phyloP scores from a whole-genome alignment of 2,797 vertebrate genomes.

The Limosa lapponica region DNA sequence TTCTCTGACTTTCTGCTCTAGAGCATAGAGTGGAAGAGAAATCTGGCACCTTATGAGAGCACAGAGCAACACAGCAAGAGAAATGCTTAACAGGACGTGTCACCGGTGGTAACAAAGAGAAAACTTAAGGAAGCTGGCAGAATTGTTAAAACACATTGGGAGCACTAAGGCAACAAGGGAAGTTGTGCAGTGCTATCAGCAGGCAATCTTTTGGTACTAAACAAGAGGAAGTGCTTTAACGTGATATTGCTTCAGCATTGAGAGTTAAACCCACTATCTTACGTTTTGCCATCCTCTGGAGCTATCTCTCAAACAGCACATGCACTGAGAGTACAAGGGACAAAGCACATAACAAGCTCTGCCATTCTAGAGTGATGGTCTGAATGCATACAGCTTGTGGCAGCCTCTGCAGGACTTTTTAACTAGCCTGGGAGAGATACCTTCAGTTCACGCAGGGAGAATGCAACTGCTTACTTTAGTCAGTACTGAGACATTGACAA shows the following conservation, averaged over 20 bases:
- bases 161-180: background rate
- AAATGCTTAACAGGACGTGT: background rate
- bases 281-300: background rate
- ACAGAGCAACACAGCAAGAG: rapidly evolving
- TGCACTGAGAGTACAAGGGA: background rate
- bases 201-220: background rate
- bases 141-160: background rate
- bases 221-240: background rate
- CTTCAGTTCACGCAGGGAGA: background rate
- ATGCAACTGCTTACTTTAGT: background rate
- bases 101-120: background rate
- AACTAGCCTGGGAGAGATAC: background rate
- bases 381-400: background rate
- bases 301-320: background rate
- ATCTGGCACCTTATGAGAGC: background rate
- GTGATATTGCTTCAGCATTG: background rate
- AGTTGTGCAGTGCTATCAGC: background rate
- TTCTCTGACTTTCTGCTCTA: background rate
- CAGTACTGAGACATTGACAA: background rate
- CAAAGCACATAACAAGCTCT: background rate
- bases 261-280: background rate
- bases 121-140: background rate
- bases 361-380: background rate
- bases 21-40: background rate
- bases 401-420: background rate